A percentile compares a stretch with the other conserved stretches of the same genome.
Evolutionary conservation across 2,113 vertebrate genomes (phyloP).

Genomic region (Natator depressus): DNA sequence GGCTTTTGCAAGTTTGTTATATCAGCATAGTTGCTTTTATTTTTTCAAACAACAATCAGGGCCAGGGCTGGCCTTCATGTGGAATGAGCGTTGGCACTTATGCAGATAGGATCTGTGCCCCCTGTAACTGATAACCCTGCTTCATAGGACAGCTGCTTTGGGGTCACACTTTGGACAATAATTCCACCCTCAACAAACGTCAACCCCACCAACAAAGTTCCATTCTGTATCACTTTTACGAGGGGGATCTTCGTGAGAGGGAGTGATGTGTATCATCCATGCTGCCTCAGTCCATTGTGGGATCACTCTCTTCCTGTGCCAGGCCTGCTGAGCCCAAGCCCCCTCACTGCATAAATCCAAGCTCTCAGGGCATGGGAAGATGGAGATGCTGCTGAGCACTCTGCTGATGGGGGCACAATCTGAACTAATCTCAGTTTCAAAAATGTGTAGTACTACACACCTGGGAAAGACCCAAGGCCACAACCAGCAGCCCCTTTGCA

Average conservation of each 20-base stretch:
- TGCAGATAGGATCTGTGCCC: background rate
- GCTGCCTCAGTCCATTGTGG: background rate
- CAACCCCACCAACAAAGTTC: background rate
- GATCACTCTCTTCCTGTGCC: background rate
- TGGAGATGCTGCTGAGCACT: background rate
- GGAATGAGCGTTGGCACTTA: background rate
- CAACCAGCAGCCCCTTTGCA: background rate
- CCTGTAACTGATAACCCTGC: background rate
- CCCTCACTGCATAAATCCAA: background rate
- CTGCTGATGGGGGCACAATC: background rate
- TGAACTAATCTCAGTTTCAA: background rate
- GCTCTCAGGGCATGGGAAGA: background rate
- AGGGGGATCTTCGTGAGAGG: background rate
- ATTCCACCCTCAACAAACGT: background rate
- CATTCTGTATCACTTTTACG: background rate
- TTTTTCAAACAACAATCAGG: background rate
- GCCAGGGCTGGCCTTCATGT: background rate
- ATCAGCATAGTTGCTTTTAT: background rate
- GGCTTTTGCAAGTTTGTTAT: background rate
- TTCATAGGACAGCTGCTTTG: background rate
- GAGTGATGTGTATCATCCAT: background rate
- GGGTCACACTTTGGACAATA: background rate
- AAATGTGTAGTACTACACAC: background rate
- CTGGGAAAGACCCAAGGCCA: background rate
- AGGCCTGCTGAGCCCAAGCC: background rate